Percentiles rank a stretch among this genome's conserved stretches.
Conservation (phyloP, 2,888 invertebrate genomes). For the Chrysotoxum bicinctum region DNA sequence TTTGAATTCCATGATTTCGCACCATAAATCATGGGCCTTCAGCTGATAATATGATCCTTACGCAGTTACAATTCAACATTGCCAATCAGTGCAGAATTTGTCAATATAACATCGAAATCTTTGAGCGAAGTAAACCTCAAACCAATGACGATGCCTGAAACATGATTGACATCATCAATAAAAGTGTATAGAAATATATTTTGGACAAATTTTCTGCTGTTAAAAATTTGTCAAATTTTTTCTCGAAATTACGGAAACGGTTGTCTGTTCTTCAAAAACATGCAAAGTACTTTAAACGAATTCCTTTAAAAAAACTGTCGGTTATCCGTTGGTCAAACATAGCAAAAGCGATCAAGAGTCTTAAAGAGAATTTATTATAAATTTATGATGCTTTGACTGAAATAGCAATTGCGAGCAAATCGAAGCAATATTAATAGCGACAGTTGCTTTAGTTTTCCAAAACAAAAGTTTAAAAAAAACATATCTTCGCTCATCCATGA, state of each 20-base stretch:
- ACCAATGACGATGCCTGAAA: neutral
- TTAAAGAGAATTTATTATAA: neutral
- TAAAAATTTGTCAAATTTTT: neutral
- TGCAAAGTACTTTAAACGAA: neutral
- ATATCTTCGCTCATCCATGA: too few species aligned
- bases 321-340: neutral
- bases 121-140: too few species aligned
- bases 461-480: too few species aligned
- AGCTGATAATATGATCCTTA: too few species aligned
- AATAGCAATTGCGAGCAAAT: too few species aligned
- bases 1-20: too few species aligned
- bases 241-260: neutral
- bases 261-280: neutral
- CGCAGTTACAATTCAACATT: too few species aligned
- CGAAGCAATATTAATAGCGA: too few species aligned
- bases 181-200: neutral
- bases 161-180: neutral
- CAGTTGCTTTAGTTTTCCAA: too few species aligned
- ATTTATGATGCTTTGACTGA: neutral
- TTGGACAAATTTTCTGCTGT: neutral
- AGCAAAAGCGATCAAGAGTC: neutral
- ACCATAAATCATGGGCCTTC: too few species aligned
- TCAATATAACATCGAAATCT: too few species aligned
- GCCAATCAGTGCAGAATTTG: too few species aligned
- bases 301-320: neutral